phyloP scores from a whole-genome alignment of 2,797 vertebrate species.

The Acridotheres tristis region DNA sequence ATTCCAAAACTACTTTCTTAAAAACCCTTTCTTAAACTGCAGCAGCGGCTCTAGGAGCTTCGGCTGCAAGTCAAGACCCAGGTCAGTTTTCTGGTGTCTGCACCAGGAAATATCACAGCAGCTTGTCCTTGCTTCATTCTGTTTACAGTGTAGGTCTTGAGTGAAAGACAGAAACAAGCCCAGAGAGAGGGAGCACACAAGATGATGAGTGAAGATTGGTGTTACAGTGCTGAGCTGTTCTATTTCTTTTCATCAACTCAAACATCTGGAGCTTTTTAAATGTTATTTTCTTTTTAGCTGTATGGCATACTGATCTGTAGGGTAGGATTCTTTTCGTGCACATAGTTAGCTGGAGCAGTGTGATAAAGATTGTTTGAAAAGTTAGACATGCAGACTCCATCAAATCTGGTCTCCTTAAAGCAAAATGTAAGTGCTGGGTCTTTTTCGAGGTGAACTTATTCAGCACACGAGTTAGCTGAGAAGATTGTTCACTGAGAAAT shows the following conservation, averaged over 20 bases:
- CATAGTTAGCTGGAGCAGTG: background rate
- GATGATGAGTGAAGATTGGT: background rate
- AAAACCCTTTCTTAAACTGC: background rate
- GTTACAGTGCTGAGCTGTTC: background rate
- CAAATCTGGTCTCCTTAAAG: background rate
- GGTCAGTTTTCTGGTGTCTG: background rate
- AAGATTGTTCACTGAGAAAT: background rate
- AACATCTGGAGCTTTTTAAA: slow-evolving; percentile 51
- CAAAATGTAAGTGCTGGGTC: rapidly evolving
- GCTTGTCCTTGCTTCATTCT: background rate
- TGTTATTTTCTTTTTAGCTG: slow-evolving; percentile 16
- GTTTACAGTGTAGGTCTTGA: background rate
- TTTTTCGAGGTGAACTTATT: background rate
- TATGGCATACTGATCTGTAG: background rate
- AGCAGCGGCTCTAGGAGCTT: background rate
- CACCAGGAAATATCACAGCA: background rate
- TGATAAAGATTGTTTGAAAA: slow-evolving; percentile 7
- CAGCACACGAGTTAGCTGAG: background rate
- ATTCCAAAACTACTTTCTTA: background rate
- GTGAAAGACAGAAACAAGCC: background rate
- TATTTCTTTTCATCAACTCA: slow-evolving; percentile 4
- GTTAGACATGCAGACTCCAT: background rate
- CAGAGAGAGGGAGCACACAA: background rate
- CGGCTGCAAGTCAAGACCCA: background rate
- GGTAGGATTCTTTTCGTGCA: background rate